Percentiles rank a stretch among this genome's conserved stretches.
phyloP scores from a whole-genome alignment of 35 echinoderm and acorn worm genomes.

The Ptychodera flava region DNA sequence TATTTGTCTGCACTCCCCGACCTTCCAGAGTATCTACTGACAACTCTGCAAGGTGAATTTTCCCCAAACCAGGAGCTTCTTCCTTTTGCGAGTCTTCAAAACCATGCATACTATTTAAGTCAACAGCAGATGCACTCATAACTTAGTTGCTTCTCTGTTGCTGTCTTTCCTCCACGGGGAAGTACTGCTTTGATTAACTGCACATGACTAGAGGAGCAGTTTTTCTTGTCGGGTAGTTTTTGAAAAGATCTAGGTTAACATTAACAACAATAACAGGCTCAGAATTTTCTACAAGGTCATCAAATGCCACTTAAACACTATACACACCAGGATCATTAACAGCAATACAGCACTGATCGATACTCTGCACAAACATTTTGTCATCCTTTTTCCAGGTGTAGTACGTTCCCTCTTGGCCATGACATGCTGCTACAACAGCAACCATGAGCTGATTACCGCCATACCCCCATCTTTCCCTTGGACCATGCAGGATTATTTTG shows the following conservation, averaged over 20 bases:
- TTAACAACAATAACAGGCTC: background rate
- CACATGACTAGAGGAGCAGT: background rate
- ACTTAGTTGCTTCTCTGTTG: background rate
- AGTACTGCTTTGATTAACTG: no score
- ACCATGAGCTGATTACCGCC: background rate
- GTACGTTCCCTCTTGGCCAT: background rate
- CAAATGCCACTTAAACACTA: background rate
- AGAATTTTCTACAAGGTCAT: background rate
- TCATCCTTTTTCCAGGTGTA: background rate
- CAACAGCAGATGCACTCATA: background rate
- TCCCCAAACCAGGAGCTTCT: no score
- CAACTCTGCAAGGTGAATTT: no score
- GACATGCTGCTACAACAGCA: background rate
- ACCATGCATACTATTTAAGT: background rate
- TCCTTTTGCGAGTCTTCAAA: no score
- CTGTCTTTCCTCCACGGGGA: background rate
- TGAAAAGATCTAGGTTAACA: no score
- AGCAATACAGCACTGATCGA: background rate
- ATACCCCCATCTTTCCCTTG: background rate
- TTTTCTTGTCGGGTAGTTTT: background rate
- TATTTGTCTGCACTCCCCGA: background rate
- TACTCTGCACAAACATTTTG: background rate
- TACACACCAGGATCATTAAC: background rate
- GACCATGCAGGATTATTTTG: background rate
- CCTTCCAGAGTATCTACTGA: no score